A percentile compares a stretch with the other conserved stretches of the same genome.
phyloP scores from a whole-genome alignment of 2,113 vertebrate genomes.

The Callochromis pleurospilus region DNA sequence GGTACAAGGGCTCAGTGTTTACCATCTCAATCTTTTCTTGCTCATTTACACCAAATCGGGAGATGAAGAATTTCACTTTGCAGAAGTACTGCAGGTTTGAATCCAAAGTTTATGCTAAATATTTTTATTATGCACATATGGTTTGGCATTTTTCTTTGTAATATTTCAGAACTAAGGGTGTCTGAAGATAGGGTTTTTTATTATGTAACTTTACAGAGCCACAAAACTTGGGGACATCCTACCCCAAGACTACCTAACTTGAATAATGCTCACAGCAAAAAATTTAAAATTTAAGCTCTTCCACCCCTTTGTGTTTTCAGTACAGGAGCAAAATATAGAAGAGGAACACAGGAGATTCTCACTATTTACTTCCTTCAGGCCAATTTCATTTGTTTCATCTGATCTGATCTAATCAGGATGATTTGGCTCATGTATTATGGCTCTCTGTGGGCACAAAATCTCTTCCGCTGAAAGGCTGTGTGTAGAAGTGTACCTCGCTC shows the following conservation, averaged over 20 bases:
- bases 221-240: background rate
- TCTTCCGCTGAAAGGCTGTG: background rate
- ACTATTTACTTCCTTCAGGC: background rate
- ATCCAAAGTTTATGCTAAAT: background rate
- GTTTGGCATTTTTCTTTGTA: background rate
- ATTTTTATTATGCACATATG: background rate
- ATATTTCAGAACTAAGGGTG: background rate
- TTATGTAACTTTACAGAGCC: background rate
- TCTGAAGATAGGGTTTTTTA: background rate
- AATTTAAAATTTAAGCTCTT: background rate
- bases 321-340: background rate
- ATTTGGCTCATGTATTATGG: background rate
- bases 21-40: background rate
- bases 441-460: background rate
- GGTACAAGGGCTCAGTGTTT: background rate
- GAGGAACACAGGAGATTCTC: background rate
- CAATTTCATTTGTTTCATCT: constrained; percentile 2
- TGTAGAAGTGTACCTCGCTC: background rate
- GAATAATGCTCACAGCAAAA: background rate
- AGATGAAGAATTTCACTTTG: background rate
- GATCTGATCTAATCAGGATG: background rate
- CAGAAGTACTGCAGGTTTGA: background rate
- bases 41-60: background rate
- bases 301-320: background rate
- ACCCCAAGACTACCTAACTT: background rate